Conservation (phyloP, 2,113 vertebrate genomes). For the Alosa alosa region DNA sequence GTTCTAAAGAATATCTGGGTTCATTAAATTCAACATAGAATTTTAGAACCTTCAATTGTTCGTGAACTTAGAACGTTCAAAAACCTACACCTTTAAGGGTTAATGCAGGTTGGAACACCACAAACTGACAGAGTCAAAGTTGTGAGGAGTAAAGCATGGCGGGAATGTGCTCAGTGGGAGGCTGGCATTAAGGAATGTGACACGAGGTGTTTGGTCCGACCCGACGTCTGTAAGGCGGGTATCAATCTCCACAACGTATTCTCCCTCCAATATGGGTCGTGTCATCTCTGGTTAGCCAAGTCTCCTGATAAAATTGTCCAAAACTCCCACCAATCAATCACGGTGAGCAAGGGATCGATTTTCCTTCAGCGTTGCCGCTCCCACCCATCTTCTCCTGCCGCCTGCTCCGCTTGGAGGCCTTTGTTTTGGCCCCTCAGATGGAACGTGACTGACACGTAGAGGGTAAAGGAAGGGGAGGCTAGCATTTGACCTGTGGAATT, state of each 20-base stretch:
- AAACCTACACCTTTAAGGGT: too few species aligned
- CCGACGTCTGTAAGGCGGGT: constrained; percentile 66
- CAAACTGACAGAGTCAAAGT: neutral
- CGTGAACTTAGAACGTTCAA: too few species aligned
- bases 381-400: constrained; percentile 61
- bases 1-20: too few species aligned
- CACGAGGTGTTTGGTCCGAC: constrained; percentile 54
- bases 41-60: too few species aligned
- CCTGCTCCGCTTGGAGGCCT: constrained; percentile 47
- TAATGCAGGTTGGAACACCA: neutral
- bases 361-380: constrained; percentile 65
- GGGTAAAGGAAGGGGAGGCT: constrained; percentile 47
- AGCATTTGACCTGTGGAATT: constrained; percentile 41
- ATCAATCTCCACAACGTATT: constrained; percentile 65
- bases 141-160: neutral
- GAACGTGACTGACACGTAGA: constrained; percentile 55
- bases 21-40: too few species aligned
- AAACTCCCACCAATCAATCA: constrained; percentile 72
- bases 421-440: constrained; percentile 51
- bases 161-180: neutral
- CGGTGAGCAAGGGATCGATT: constrained; percentile 62
- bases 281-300: constrained; percentile 70
- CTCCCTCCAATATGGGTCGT: constrained; percentile 66
- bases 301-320: constrained; percentile 73
- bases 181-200: neutral